These are phyloP conservation scores for Petrophora chlorosata DNA, from an alignment of 2,888 invertebrate genomes.

Conservation along the genomic window DNA sequence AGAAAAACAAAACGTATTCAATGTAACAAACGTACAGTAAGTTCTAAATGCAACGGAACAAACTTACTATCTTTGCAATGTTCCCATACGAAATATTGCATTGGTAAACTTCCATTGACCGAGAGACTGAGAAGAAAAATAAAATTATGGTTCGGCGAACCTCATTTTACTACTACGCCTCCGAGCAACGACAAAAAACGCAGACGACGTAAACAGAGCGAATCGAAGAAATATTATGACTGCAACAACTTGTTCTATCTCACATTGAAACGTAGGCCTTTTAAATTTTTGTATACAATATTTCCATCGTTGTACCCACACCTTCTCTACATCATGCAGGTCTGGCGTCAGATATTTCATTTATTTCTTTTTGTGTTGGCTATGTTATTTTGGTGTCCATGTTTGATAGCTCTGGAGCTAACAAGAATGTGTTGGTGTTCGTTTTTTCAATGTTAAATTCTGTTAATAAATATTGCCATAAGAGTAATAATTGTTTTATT, in stretches of 20 bases:
- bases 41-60: too few relatives aligned
- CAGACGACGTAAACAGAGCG: neutral
- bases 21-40: too few relatives aligned
- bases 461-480: neutral
- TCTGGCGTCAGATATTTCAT: slow-evolving; percentile 1
- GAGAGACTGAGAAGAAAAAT: neutral
- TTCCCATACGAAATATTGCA: neutral
- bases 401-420: slow-evolving; percentile 1
- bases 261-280: slow-evolving; percentile 6
- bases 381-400: slow-evolving; percentile 17
- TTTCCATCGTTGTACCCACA: slow-evolving; percentile 8
- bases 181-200: neutral
- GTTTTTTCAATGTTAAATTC: neutral
- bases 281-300: neutral
- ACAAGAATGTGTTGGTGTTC: neutral
- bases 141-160: neutral
- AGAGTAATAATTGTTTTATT: too few relatives aligned
- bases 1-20: too few relatives aligned
- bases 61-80: too few relatives aligned
- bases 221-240: neutral
- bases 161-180: neutral
- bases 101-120: neutral
- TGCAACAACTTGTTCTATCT: neutral
- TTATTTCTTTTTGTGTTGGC: slow-evolving; percentile 2
- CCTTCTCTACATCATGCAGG: neutral